A percentile compares a stretch with the other conserved stretches of the same genome.
Conservation (phyloP, 1,140 invertebrate genomes). For the Daktulosphaira vitifoliae region DNA sequence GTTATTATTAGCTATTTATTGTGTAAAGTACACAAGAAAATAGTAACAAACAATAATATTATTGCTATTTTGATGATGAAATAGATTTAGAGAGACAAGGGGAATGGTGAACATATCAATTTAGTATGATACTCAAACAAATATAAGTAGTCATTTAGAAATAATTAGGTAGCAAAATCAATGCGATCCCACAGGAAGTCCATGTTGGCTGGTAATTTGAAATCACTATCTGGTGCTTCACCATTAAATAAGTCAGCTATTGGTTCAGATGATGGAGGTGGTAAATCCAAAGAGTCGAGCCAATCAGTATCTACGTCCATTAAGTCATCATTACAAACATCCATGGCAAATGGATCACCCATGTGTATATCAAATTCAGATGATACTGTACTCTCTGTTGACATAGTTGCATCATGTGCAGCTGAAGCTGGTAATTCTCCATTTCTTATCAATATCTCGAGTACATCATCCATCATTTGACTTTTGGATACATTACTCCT, state of each 20-base stretch:
- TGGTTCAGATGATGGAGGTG: constrained; percentile 38
- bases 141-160: neutral
- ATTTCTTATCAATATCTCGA: constrained; percentile 91
- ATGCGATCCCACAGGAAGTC: constrained; percentile 51
- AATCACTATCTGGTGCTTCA: constrained; percentile 52
- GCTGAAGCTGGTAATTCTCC: constrained; percentile 83
- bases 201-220: constrained; percentile 46
- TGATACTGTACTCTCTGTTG: constrained; percentile 3
- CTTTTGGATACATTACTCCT: constrained; percentile 51
- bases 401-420: constrained; percentile 62
- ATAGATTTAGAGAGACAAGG: neutral
- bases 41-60: too few relatives aligned
- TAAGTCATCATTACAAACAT: constrained; percentile 41
- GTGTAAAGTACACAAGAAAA: too few relatives aligned
- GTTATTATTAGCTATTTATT: too few relatives aligned
- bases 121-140: neutral
- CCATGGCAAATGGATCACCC: constrained; percentile 41
- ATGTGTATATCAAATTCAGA: constrained; percentile 44
- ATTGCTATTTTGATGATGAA: too few relatives aligned
- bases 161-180: constrained; percentile 53
- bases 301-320: constrained; percentile 62
- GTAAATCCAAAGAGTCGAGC: constrained; percentile 51
- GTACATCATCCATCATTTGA: constrained; percentile 85
- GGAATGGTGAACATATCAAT: constrained; percentile 5
- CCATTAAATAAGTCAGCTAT: constrained; percentile 55